Base-by-base conservation (phyloP, 2,113 vertebrate species). In the Mugil cephalus region DNA sequence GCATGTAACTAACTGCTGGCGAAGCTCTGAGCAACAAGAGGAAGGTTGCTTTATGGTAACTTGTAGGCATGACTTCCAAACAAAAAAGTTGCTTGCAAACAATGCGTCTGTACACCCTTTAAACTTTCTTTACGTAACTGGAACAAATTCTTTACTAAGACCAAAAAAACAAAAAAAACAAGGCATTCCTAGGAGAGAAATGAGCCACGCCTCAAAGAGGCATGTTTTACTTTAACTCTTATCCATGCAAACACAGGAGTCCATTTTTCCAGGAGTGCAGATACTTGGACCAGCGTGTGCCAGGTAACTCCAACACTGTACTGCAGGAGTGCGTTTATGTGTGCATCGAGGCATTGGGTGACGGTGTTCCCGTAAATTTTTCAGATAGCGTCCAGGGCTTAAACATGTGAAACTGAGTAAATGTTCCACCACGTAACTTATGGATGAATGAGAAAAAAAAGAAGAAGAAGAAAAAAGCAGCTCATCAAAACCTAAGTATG, bases 171-270 rank as follows among this genome's bases (percentile, higher is more conserved):
- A 1, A 66, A 7, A 14, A 18, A 30, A 36, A 12, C 8, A 59
- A 21, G 1, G 43, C 58, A 54, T 60, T 69, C 39, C 46, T 58
- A 3, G 69, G 38, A 38, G 24, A 7, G 17, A 19, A 15, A 54
- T 24, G 8, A 8, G 47, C 40, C 47, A 17, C 1, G n/a, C 17
- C 50, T 48, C 6, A 40, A 2, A 30, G 24, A 30, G 7, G 39
- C 1, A 54, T 71, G 19, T 46, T 79, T 84, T 66, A 55, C 8
- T 15, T 46, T 69, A 46, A 43, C 19, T 56, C 63, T 30, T 74
- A 83, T 80, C 40, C 40, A 18, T 48, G 64, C 53, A 78, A 74
- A n/a, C 36, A 74, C 24, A 79, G 24, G 54, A 83, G 78, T 82
- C 17, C 39, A 68, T 74, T 14, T 47, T 65, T 66, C 42, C 15